Evolutionary conservation across 2,888 invertebrate species (phyloP).

Genomic region (Thera obeliscata): DNA sequence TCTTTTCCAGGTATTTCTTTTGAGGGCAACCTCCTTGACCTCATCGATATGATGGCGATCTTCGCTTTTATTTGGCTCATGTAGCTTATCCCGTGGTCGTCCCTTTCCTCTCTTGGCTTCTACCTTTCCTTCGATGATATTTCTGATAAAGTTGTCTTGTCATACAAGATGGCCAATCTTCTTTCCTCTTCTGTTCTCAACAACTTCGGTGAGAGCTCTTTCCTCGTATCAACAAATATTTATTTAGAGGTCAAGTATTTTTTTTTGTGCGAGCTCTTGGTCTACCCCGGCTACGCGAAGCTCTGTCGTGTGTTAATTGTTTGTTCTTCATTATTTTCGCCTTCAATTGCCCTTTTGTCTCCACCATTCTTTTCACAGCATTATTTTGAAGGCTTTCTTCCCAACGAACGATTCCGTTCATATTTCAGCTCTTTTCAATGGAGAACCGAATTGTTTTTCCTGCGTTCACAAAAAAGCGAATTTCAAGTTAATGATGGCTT

Average conservation of each 20-base stretch:
- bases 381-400: constrained; percentile 76
- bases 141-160: too few species aligned
- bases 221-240: too few species aligned
- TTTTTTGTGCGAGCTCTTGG: constrained; percentile 35
- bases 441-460: constrained; percentile 70
- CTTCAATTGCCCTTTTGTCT: constrained; percentile 84
- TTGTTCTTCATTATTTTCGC: constrained; percentile 82
- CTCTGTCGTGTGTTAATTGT: constrained; percentile 80
- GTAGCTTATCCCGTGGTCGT: too few species aligned
- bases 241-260: neutral
- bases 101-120: too few species aligned
- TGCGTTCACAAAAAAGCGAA: constrained; percentile 70
- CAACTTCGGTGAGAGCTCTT: too few species aligned
- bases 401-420: constrained; percentile 75
- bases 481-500: constrained; percentile 46
- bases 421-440: constrained; percentile 75
- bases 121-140: too few species aligned
- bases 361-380: constrained; percentile 71
- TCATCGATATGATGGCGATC: too few species aligned
- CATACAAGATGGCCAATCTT: too few species aligned
- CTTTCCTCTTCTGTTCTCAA: too few species aligned
- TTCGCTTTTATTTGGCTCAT: too few species aligned
- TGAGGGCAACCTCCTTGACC: too few species aligned
- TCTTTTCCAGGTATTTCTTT: too few species aligned
- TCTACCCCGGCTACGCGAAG: constrained; percentile 43